Percentiles rank a stretch among this genome's conserved stretches.
These are phyloP conservation scores for Alosa alosa DNA, from an alignment of 2,113 vertebrate genomes.

Conservation along the genomic window DNA sequence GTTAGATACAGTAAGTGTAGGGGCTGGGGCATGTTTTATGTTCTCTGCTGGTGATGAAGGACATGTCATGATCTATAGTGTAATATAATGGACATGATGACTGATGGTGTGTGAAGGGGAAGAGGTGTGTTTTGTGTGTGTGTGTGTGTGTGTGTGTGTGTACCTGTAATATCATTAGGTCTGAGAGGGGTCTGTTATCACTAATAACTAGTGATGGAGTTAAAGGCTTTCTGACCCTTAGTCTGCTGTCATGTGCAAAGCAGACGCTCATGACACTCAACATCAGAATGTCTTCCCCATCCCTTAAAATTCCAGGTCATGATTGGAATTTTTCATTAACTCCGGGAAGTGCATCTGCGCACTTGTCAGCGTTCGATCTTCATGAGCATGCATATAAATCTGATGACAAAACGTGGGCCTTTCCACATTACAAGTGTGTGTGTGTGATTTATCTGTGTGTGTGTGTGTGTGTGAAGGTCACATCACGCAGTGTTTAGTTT, in stretches of 20 bases:
- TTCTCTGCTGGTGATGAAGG: background rate
- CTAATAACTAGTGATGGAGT: background rate
- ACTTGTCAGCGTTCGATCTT: background rate
- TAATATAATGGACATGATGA: slow-evolving; percentile 1
- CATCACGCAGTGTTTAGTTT: background rate
- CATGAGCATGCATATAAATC: background rate
- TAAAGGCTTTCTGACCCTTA: background rate
- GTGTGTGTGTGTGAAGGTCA: background rate
- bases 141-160: background rate
- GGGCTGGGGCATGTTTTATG: background rate
- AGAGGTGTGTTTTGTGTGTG: background rate
- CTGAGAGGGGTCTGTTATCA: background rate
- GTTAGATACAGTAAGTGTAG: background rate
- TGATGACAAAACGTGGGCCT: background rate
- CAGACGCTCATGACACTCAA: background rate
- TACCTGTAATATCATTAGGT: background rate
- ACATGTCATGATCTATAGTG: background rate
- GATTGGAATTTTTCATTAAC: slow-evolving; percentile 12
- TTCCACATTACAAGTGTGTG: background rate
- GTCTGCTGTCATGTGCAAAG: background rate
- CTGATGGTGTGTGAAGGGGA: slow-evolving; percentile 12
- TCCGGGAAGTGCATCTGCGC: background rate
- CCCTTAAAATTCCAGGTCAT: slow-evolving; percentile 13
- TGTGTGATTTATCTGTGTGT: background rate
- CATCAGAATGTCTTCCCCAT: background rate